Percentiles rank a stretch among this genome's conserved stretches.
Evolutionary conservation across 2,113 vertebrate species (phyloP).

Genomic region (Antechinus flavipes): DNA sequence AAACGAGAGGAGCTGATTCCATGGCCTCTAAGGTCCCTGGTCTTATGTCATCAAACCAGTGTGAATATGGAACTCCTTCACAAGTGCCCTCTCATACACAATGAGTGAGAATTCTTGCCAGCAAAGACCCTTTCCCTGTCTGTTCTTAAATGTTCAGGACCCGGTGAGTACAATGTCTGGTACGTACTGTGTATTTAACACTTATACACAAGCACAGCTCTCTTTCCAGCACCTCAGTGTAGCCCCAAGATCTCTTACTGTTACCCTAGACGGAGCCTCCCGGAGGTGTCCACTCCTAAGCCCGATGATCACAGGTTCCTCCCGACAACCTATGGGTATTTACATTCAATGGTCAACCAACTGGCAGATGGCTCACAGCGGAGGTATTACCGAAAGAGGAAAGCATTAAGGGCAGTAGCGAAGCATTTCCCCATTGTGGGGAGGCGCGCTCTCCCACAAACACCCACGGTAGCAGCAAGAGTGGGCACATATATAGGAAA

Average conservation of each 20-base stretch:
- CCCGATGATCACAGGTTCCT: background rate
- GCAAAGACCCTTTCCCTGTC: background rate
- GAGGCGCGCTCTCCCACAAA: background rate
- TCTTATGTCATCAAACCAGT: background rate
- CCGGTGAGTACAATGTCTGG: background rate
- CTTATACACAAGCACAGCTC: background rate
- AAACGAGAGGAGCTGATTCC: background rate
- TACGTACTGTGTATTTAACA: background rate
- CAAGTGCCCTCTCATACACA: background rate
- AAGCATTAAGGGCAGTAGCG: background rate
- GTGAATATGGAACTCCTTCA: conserved; percentile 3
- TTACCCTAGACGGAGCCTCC: background rate
- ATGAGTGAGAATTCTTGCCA: background rate
- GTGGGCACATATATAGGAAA: background rate
- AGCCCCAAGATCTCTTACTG: background rate
- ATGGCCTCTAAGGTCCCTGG: background rate
- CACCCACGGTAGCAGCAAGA: background rate
- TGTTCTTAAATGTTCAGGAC: background rate
- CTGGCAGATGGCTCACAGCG: background rate
- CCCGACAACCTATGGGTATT: background rate
- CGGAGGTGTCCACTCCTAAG: background rate
- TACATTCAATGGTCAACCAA: background rate
- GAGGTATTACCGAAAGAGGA: background rate
- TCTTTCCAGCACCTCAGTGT: background rate
- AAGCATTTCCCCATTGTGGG: background rate